These are phyloP conservation scores for Rhaphigaster nebulosa DNA, from an alignment of 2,888 invertebrate species.

Conservation along the genomic window DNA sequence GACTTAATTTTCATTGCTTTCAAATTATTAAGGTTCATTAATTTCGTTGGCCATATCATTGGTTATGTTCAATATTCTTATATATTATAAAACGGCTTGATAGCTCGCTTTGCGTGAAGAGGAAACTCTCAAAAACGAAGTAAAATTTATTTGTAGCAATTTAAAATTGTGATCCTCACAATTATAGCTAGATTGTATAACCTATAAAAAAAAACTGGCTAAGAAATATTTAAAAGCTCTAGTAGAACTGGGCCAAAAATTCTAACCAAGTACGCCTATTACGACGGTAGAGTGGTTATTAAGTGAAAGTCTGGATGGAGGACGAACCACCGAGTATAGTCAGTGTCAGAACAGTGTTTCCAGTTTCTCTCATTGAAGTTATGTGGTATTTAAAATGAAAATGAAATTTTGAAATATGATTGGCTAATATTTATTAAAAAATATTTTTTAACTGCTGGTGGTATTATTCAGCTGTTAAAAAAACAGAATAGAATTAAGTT, in stretches of 20 bases:
- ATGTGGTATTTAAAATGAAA: neutral
- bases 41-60: too few relatives aligned
- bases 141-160: too few relatives aligned
- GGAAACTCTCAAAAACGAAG: too few relatives aligned
- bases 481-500: too few relatives aligned
- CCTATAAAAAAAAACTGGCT: too few relatives aligned
- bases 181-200: too few relatives aligned
- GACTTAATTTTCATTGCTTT: too few relatives aligned
- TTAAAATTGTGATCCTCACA: too few relatives aligned
- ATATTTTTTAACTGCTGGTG: neutral
- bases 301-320: slow-evolving; percentile 5
- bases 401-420: neutral
- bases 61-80: too few relatives aligned
- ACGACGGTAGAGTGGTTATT: neutral
- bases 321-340: neutral
- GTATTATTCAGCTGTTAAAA: neutral
- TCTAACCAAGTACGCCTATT: neutral
- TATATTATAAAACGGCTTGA: too few relatives aligned
- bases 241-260: neutral
- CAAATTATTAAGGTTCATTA: too few relatives aligned
- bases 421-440: neutral
- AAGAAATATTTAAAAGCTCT: neutral
- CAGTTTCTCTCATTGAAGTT: neutral
- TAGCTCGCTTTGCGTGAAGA: too few relatives aligned
- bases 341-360: neutral